Evolutionary conservation across 92 coral and sea anemone species (phyloP).

Genomic region (Phenganax marumi): DNA sequence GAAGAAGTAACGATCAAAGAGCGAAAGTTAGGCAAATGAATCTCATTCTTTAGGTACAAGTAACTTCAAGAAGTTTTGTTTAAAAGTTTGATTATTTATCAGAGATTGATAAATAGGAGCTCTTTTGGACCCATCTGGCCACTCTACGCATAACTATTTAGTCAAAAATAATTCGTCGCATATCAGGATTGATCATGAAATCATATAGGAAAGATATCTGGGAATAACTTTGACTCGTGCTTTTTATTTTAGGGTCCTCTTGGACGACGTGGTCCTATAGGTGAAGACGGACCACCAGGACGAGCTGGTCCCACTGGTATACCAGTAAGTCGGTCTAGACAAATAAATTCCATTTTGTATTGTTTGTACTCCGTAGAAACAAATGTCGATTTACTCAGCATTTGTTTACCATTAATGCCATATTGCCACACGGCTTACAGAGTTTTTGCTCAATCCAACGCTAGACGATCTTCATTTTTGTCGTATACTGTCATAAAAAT

Average conservation of each 20-base stretch:
- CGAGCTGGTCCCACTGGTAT: slow-evolving; percentile 17
- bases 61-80: too few species aligned
- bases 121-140: not conserved
- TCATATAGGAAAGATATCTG: not conserved
- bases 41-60: too few species aligned
- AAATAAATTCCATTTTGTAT: not conserved
- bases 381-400: not conserved
- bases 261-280: slow-evolving; percentile 32
- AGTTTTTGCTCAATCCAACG: too few species aligned
- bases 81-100: not conserved
- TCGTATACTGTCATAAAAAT: too few species aligned
- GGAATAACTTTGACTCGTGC: too few species aligned
- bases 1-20: too few species aligned
- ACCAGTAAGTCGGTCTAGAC: slow-evolving; percentile 15
- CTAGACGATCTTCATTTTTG: too few species aligned
- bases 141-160: too few species aligned
- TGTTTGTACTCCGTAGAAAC: not conserved
- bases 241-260: slow-evolving; percentile 11
- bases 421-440: too few species aligned
- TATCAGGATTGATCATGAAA: not conserved
- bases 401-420: not conserved
- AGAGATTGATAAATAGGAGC: not conserved
- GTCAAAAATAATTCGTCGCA: not conserved
- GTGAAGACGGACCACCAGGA: slow-evolving; percentile 29
- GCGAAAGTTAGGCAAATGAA: too few species aligned